A percentile compares a stretch with the other conserved stretches of the same genome.
These are phyloP conservation scores for Recurvirostra avosetta DNA, from an alignment of 2,113 vertebrate species.

Conservation along the genomic window DNA sequence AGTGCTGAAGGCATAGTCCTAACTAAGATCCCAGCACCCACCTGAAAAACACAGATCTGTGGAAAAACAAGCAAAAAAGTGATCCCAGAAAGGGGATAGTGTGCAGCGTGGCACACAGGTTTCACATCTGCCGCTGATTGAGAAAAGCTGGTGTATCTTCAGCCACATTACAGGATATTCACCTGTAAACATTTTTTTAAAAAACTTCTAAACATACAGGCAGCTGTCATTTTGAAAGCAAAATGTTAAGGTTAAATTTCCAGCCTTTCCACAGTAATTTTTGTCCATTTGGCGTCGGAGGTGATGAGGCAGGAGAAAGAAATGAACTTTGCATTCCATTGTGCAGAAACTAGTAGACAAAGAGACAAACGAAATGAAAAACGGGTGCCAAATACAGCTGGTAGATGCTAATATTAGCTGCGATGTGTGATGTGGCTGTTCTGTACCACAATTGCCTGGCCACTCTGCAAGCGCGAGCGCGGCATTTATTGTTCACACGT, in stretches of 20 bases:
- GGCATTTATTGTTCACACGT: neutral
- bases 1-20: neutral
- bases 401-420: conserved; percentile 2
- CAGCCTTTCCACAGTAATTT: neutral
- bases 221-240: neutral
- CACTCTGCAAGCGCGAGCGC: neutral
- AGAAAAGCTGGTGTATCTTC: neutral
- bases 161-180: neutral
- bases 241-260: neutral
- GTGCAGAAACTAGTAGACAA: neutral
- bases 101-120: neutral
- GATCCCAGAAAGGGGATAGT: neutral
- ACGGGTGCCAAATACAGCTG: neutral
- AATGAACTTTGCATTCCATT: neutral
- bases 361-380: neutral
- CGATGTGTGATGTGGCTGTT: conserved; percentile 7
- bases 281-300: neutral
- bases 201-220: neutral
- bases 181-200: neutral
- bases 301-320: neutral
- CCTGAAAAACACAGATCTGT: neutral
- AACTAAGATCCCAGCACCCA: neutral
- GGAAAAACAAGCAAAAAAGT: neutral
- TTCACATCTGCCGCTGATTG: neutral
- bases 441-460: neutral